These are phyloP conservation scores for Alcis repandata DNA, from an alignment of 2,888 invertebrate genomes.

Conservation along the genomic window DNA sequence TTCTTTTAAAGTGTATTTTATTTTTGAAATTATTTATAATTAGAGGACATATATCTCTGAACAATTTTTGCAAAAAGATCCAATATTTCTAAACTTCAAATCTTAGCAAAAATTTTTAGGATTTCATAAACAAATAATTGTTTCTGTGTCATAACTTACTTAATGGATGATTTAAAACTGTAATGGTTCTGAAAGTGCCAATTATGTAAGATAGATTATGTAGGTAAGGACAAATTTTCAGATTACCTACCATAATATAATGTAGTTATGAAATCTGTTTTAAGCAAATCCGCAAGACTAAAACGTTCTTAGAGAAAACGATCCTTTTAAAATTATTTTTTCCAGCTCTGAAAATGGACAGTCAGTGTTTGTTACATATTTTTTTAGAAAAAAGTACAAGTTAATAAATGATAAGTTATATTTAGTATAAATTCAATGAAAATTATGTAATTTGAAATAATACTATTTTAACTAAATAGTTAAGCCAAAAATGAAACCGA, in stretches of 20 bases:
- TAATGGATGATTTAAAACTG: neutral
- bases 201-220: neutral
- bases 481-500: conserved; percentile 37
- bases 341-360: too few species aligned
- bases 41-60: too few species aligned
- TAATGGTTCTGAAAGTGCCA: neutral
- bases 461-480: neutral
- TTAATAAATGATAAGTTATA: neutral
- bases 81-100: neutral
- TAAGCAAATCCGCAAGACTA: too few species aligned
- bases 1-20: neutral
- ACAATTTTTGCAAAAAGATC: too few species aligned
- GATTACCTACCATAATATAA: too few species aligned
- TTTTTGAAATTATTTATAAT: neutral
- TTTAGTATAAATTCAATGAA: neutral
- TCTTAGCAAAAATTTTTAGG: neutral
- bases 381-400: neutral
- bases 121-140: neutral
- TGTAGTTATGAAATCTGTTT: too few species aligned
- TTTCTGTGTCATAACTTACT: too few species aligned
- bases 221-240: too few species aligned
- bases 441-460: neutral
- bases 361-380: too few species aligned
- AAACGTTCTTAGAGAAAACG: too few species aligned
- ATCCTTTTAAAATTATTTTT: too few species aligned